A percentile compares a stretch with the other conserved stretches of the same genome.
phyloP scores from a whole-genome alignment of 2,797 vertebrate genomes.

The Characodon lateralis region DNA sequence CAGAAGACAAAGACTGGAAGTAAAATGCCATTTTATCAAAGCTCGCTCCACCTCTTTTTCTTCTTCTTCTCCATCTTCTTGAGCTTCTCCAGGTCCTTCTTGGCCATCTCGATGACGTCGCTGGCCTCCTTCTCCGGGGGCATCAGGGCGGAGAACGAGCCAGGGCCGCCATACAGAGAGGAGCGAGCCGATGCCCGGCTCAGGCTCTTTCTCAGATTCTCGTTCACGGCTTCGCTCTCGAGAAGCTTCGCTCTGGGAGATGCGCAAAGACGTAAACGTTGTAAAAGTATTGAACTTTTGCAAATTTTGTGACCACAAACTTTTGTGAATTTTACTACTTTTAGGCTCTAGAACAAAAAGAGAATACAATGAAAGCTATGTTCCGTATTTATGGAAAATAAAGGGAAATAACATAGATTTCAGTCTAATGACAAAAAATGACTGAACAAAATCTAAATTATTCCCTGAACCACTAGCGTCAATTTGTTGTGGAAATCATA shows the following conservation, averaged over 20 bases:
- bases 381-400: too few species aligned
- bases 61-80: constrained; percentile 95
- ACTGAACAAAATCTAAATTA: too few species aligned
- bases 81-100: constrained; percentile 94
- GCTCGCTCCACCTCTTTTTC: constrained; percentile 89
- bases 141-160: constrained; percentile 80
- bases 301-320: background rate
- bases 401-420: too few species aligned
- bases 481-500: too few species aligned
- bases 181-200: constrained; percentile 88
- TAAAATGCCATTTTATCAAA: background rate
- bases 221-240: constrained; percentile 94
- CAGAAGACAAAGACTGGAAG: background rate
- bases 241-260: constrained; percentile 89
- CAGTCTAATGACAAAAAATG: background rate
- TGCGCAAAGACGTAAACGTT: background rate
- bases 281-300: background rate
- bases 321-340: background rate
- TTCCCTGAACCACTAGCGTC: too few species aligned
- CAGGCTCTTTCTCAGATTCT: constrained; percentile 91
- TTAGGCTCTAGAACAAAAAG: background rate
- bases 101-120: constrained; percentile 94
- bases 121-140: constrained; percentile 90
- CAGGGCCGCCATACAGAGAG: constrained; percentile 82
- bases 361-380: too few species aligned